Base-by-base conservation (phyloP, 2,113 vertebrate species). In the Cricetomys ansorgei region DNA sequence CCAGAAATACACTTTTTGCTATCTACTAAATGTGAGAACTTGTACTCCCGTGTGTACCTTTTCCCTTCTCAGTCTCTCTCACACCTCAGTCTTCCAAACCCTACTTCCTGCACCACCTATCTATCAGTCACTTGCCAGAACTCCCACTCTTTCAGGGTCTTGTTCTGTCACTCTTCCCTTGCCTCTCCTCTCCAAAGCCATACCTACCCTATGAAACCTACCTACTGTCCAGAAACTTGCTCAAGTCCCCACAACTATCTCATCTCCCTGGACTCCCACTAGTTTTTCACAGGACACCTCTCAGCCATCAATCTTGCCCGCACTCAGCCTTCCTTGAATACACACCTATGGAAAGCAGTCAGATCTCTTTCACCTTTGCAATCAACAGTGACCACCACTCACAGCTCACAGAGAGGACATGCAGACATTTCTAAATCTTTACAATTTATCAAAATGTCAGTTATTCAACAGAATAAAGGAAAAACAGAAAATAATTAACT, bases 401-500 rank as follows among this genome's bases (percentile, higher is more conserved):
- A 75, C 37, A 48, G 31, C 73, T 81, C 43, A 73, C 2, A 69
- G 6, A 57, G 16, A 89, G 13, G 17, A 62, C 43, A 76, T 0
- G 19, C 67, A 69, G 62, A 70, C 16, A 55, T 70, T 75, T 91
- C 23, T 1, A 93, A 40, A 85, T 40, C 84, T 72, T 75, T 48
- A 89, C 23, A 83, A 87, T 13, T 67, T 67, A 79, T 53, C 64
- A 88, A 57, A 95, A 72, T 48, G 75, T 55, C 12, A 70, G 43
- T 79, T 83, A 59, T 89, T 81, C 76, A 89, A 89, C 25, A 79
- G 53, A 77, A 70, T 50, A 92, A 77, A 80, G 27, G 23, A 85
- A 97, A 92, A 81, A 40, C 77, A 94, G 10, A 59, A 89, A 89
- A 76, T 91, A 91, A 64, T 48, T n/a, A 69, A 87, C 75, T 83